Percentiles rank a stretch among this genome's conserved stretches.
These are phyloP conservation scores for Eumaeus atala DNA, from an alignment of 1,140 invertebrate species.

Conservation along the genomic window DNA sequence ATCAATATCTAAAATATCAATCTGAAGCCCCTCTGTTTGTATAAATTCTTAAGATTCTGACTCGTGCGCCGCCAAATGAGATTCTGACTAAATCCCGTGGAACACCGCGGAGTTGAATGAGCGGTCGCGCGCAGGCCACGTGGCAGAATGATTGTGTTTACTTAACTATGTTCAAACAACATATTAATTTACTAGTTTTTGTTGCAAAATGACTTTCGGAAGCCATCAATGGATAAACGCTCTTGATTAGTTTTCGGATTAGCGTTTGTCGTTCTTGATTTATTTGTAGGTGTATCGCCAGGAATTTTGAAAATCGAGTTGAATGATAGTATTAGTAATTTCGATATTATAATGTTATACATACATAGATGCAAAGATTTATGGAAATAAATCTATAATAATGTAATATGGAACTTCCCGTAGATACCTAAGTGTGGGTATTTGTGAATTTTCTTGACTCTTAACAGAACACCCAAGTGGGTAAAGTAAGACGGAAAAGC, in stretches of 20 bases:
- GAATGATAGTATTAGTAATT: no score
- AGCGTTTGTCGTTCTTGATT: no score
- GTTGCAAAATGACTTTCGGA: conserved; percentile 60
- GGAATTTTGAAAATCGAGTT: no score
- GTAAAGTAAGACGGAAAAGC: no score
- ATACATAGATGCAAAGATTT: no score
- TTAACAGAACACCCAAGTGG: no score
- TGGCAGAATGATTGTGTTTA: conserved; percentile 66
- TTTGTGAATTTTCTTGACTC: no score
- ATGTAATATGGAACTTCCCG: no score
- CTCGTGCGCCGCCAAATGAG: conserved; percentile 50
- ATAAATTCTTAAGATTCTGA: conserved; percentile 64
- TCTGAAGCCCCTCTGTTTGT: conserved; percentile 63
- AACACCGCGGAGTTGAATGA: conserved; percentile 40
- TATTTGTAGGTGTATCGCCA: no score
- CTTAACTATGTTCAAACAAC: conserved; percentile 69
- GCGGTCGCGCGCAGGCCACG: conserved; percentile 50
- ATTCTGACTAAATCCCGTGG: conserved; percentile 64
- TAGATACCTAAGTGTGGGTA: no score
- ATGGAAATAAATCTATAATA: no score
- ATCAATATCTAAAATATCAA: conserved; percentile 72
- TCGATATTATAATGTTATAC: no score
- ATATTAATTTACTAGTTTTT: conserved; percentile 69
- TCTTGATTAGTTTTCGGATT: conserved; percentile 10
- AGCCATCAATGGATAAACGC: conserved; percentile 30